Conservation (phyloP, 2,113 vertebrate species). For the Tamias sibiricus region DNA sequence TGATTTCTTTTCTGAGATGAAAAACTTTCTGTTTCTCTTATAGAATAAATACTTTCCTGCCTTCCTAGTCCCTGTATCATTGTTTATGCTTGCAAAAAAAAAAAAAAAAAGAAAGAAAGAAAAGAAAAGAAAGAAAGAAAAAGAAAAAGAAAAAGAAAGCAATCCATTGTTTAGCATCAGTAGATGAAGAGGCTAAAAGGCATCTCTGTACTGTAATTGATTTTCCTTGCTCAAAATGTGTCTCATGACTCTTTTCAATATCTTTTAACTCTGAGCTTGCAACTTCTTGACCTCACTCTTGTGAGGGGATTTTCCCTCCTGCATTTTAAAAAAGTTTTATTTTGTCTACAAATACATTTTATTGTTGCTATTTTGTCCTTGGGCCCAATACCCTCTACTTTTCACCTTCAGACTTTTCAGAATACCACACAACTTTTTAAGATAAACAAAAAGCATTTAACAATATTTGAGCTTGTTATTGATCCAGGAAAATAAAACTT, state of each 20-base stretch:
- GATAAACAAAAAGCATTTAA: background rate
- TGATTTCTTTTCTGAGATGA: background rate
- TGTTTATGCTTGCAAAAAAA: background rate
- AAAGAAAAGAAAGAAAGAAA: background rate
- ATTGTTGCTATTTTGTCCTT: background rate
- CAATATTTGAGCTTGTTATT: background rate
- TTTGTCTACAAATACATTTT: background rate
- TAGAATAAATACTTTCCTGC: rapidly evolving
- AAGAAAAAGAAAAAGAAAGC: background rate
- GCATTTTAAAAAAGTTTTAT: background rate
- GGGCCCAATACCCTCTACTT: background rate
- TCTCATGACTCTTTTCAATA: background rate
- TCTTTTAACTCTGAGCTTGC: background rate
- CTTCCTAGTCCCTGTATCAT: background rate
- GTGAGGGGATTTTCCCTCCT: background rate
- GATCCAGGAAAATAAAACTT: background rate
- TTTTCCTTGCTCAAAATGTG: background rate
- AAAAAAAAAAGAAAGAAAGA: background rate
- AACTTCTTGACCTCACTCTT: background rate
- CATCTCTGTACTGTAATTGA: background rate
- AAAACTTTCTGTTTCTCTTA: background rate
- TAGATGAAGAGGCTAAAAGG: background rate
- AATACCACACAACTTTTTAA: background rate
- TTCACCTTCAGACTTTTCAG: background rate
- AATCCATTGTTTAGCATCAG: no score